phyloP scores from a whole-genome alignment of 2,113 vertebrate genomes.

The Progne subis region DNA sequence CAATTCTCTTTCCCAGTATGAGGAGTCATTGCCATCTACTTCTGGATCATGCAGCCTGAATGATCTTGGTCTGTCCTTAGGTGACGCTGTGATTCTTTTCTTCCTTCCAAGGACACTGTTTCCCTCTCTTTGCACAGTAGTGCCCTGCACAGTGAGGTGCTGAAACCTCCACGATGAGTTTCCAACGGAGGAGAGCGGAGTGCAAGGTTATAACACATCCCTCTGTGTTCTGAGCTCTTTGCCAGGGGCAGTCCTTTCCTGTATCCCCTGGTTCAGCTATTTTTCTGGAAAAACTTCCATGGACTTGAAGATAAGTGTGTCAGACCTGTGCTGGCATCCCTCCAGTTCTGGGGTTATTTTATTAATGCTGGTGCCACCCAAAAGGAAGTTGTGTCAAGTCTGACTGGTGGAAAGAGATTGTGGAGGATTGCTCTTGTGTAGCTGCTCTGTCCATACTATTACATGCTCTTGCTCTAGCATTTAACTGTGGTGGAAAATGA shows the following conservation, averaged over 20 bases:
- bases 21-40: not conserved
- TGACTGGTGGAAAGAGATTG: not conserved
- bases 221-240: not conserved
- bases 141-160: not conserved
- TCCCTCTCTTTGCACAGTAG: not conserved
- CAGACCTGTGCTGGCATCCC: not conserved
- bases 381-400: not conserved
- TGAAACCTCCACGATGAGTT: conserved; percentile 13
- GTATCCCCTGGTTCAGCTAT: not conserved
- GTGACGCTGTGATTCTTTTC: not conserved
- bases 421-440: not conserved
- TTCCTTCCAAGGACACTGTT: not conserved
- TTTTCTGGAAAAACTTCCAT: not conserved
- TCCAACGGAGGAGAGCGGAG: not conserved
- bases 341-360: not conserved
- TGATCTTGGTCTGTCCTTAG: not conserved
- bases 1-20: not conserved
- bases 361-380: not conserved
- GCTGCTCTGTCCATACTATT: not conserved
- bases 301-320: not conserved
- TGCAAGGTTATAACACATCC: not conserved
- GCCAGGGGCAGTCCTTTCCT: not conserved
- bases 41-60: not conserved
- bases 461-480: not conserved
- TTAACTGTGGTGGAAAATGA: not conserved